Evolutionary conservation across 2,797 vertebrate genomes (phyloP).

Genomic region (Aselliscus stoliczkanus): DNA sequence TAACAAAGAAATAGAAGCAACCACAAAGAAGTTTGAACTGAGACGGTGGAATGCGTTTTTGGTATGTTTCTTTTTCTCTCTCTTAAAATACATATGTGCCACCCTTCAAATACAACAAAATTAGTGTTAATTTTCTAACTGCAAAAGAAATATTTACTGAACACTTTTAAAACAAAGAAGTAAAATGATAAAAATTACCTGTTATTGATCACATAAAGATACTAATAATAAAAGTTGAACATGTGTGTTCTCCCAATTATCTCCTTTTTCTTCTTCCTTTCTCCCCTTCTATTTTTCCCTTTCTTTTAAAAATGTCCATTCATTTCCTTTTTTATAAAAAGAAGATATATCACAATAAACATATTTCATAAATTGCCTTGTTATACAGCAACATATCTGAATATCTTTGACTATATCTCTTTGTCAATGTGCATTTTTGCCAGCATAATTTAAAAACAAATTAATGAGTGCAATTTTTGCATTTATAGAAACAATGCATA

Average conservation of each 20-base stretch:
- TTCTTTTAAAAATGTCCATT: neutral
- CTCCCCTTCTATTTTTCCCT: neutral
- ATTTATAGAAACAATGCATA: neutral
- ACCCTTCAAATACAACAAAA: neutral
- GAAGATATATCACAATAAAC: neutral
- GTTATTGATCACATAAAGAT: neutral
- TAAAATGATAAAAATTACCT: neutral
- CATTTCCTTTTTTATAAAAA: neutral
- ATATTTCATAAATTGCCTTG: neutral
- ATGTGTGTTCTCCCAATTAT: neutral
- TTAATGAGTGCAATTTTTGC: neutral
- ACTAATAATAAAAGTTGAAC: neutral
- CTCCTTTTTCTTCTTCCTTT: neutral
- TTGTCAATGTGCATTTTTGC: neutral
- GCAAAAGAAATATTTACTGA: neutral
- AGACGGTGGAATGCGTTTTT: neutral
- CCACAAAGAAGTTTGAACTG: neutral
- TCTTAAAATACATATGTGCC: neutral
- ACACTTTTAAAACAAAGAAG: neutral
- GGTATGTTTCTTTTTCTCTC: neutral
- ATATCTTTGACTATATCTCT: neutral
- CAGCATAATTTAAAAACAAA: neutral
- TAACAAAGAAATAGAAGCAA: neutral
- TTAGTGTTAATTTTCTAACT: neutral
- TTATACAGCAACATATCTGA: neutral